phyloP scores from a whole-genome alignment of 2,113 vertebrate genomes.

The Megaleporinus macrocephalus region DNA sequence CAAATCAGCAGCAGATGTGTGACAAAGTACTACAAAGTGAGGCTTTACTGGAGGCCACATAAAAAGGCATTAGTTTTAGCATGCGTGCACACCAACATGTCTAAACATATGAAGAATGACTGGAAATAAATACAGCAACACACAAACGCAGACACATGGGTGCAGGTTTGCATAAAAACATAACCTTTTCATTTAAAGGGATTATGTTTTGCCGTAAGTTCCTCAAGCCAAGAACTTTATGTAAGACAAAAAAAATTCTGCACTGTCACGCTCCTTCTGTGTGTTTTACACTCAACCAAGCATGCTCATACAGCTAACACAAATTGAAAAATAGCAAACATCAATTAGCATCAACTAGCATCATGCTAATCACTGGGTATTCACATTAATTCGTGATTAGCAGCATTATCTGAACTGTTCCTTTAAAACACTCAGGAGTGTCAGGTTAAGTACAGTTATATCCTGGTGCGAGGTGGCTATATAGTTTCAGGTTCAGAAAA shows the following conservation, averaged over 20 bases:
- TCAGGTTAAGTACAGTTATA: not conserved
- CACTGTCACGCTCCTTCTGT: not conserved
- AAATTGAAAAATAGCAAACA: no score
- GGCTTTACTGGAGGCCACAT: constrained; percentile 9
- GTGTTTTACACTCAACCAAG: not conserved
- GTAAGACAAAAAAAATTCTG: not conserved
- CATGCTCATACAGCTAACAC: not conserved
- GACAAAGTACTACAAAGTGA: constrained; percentile 36
- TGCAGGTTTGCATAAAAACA: not conserved
- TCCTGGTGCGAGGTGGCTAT: not conserved
- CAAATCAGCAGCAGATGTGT: constrained; percentile 62
- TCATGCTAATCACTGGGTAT: no score
- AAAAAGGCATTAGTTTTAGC: constrained; percentile 36
- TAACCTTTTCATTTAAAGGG: not conserved
- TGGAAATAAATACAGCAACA: not conserved
- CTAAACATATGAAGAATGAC: not conserved
- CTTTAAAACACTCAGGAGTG: not conserved
- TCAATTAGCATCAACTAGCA: no score
- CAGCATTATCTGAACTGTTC: no score
- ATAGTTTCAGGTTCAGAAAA: not conserved
- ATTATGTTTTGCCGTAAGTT: not conserved
- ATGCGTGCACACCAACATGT: not conserved
- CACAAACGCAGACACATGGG: not conserved
- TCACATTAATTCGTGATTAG: no score
- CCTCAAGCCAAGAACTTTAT: not conserved